phyloP scores from a whole-genome alignment of 2,797 vertebrate species.

The Chaenodraco wilsoni region DNA sequence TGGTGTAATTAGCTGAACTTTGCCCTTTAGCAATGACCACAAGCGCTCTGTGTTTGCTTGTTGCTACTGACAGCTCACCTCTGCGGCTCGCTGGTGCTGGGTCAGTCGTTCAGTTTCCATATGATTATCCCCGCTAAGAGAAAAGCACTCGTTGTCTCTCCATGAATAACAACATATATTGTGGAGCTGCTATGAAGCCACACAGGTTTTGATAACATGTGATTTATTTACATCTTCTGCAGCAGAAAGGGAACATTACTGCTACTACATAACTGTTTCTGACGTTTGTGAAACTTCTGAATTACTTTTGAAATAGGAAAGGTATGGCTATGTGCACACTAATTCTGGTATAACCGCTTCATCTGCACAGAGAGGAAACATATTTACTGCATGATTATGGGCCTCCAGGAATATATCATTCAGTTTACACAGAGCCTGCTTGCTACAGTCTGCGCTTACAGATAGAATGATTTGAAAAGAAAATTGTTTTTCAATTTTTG shows the following conservation, averaged over 20 bases:
- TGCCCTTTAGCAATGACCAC: constrained; percentile 66
- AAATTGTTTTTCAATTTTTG: constrained; percentile 46
- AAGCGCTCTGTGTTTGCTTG: constrained; percentile 59
- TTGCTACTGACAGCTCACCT: constrained; percentile 73
- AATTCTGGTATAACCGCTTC: constrained; percentile 32
- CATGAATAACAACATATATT: constrained; percentile 50
- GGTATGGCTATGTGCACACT: constrained; percentile 32
- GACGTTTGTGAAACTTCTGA: constrained; percentile 35
- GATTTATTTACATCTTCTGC: constrained; percentile 47
- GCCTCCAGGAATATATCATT: constrained; percentile 45
- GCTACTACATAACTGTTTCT: constrained; percentile 34
- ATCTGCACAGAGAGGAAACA: constrained; percentile 44
- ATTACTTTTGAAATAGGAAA: constrained; percentile 46
- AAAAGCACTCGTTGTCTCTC: constrained; percentile 29
- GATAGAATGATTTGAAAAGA: constrained; percentile 54
- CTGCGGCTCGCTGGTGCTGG: constrained; percentile 53
- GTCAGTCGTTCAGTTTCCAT: constrained; percentile 61
- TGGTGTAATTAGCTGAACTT: constrained; percentile 71
- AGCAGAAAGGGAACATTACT: constrained; percentile 3
- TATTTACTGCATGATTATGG: constrained; percentile 53
- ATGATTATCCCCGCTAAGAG: constrained; percentile 62
- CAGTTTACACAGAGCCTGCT: constrained; percentile 41
- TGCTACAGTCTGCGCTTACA: constrained; percentile 41
- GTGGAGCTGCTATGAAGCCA: constrained; percentile 33
- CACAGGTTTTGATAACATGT: constrained; percentile 43